Evolutionary conservation across 2,888 invertebrate species (phyloP).

Genomic region (Uloborus plumipes): DNA sequence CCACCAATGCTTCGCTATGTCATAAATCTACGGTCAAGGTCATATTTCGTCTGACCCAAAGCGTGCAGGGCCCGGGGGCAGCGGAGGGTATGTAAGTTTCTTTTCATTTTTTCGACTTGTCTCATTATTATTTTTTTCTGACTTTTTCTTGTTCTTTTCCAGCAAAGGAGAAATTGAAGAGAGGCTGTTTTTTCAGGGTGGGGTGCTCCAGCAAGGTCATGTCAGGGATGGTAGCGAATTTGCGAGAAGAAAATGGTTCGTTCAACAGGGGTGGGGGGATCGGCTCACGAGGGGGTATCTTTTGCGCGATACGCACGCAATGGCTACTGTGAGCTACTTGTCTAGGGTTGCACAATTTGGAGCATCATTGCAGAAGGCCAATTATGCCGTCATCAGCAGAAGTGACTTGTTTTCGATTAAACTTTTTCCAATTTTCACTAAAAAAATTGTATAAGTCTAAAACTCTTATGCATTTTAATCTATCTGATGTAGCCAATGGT

Average conservation of each 20-base stretch:
- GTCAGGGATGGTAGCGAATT: slow-evolving; percentile 47
- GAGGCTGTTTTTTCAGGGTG: slow-evolving; percentile 37
- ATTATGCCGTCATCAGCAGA: slow-evolving; percentile 5
- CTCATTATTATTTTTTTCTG: slow-evolving; percentile 57
- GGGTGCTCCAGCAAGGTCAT: slow-evolving; percentile 52
- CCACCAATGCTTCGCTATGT: slow-evolving; percentile 54
- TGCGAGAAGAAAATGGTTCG: slow-evolving; percentile 19
- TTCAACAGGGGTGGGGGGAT: neutral
- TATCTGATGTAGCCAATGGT: too few relatives aligned
- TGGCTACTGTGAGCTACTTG: slow-evolving; percentile 60
- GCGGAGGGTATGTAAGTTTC: slow-evolving; percentile 24
- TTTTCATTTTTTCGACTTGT: slow-evolving; percentile 33
- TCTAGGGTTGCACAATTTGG: slow-evolving; percentile 29
- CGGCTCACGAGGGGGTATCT: neutral
- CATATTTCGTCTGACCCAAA: slow-evolving; percentile 60
- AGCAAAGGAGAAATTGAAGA: slow-evolving; percentile 29
- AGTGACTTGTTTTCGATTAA: neutral
- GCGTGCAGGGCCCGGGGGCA: slow-evolving; percentile 50
- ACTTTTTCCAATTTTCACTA: too few relatives aligned
- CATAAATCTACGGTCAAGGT: slow-evolving; percentile 63
- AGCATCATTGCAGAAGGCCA: slow-evolving; percentile 4
- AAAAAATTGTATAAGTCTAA: too few relatives aligned
- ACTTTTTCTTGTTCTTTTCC: slow-evolving; percentile 1
- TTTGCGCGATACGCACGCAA: slow-evolving; percentile 12
- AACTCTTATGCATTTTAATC: too few relatives aligned